Percentiles rank a stretch among this genome's conserved stretches.
Evolutionary conservation across 2,113 vertebrate species (phyloP).

Genomic region (Calidris pygmaea): DNA sequence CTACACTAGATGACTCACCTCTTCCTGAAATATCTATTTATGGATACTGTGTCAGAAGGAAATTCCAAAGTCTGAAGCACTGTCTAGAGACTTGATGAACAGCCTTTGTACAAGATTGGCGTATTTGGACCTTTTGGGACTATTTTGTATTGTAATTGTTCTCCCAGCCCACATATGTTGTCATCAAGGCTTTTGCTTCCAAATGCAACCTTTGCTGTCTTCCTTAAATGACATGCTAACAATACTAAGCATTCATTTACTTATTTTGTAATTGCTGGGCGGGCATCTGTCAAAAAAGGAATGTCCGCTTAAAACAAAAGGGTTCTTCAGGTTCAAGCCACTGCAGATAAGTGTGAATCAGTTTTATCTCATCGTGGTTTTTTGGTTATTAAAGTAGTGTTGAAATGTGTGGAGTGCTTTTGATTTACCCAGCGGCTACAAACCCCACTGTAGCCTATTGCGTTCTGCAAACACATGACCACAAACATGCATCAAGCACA

Average conservation of each 20-base stretch:
- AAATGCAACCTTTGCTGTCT: neutral
- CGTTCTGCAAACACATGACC: neutral
- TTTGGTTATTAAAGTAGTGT: neutral
- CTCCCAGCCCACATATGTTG: neutral
- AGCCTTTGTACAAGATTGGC: neutral
- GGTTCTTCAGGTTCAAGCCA: neutral
- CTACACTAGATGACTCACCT: neutral
- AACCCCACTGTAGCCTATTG: neutral
- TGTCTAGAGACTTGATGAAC: neutral
- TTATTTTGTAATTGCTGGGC: neutral
- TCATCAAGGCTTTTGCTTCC: neutral
- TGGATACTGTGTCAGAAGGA: slow-evolving; percentile 11
- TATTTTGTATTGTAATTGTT: neutral
- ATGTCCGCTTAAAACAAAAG: neutral
- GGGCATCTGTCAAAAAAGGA: neutral
- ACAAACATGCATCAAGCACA: neutral
- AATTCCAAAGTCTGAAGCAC: neutral
- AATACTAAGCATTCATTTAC: neutral
- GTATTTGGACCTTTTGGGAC: neutral
- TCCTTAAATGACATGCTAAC: neutral
- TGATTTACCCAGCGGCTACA: neutral
- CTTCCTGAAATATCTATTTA: slow-evolving; percentile 3
- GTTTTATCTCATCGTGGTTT: slow-evolving; percentile 18
- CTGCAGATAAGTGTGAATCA: neutral
- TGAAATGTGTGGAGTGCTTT: neutral